phyloP scores from a whole-genome alignment of 1,140 invertebrate species.

The Teleopsis dalmanni region DNA sequence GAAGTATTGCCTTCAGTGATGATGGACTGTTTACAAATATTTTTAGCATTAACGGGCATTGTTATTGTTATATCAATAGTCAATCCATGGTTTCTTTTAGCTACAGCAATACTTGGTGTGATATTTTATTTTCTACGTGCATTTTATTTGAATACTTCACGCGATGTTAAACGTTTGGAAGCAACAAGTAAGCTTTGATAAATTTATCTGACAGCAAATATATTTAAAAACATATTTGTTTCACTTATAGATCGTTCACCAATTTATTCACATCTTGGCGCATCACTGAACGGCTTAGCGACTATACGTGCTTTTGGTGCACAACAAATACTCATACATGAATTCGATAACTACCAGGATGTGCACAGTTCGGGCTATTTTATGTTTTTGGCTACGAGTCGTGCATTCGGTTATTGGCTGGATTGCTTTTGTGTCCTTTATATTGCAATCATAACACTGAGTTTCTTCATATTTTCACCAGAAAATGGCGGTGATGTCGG shows the following conservation, averaged over 20 bases:
- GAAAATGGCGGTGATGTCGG: slow-evolving; percentile 67
- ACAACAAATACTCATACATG: slow-evolving; percentile 66
- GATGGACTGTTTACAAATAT: slow-evolving; percentile 68
- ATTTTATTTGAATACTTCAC: slow-evolving; percentile 73
- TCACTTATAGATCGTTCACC: slow-evolving; percentile 61
- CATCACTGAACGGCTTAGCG: slow-evolving; percentile 78
- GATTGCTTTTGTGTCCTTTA: slow-evolving; percentile 69
- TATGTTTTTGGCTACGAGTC: slow-evolving; percentile 55
- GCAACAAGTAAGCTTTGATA: slow-evolving; percentile 70
- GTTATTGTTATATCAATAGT: slow-evolving; percentile 65
- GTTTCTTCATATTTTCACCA: slow-evolving; percentile 57
- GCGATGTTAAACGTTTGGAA: slow-evolving; percentile 82
- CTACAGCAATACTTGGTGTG: slow-evolving; percentile 58
- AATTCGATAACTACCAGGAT: slow-evolving; percentile 75
- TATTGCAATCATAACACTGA: slow-evolving; percentile 59
- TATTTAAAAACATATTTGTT: not conserved
- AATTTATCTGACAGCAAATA: no score
- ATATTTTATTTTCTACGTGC: slow-evolving; percentile 66
- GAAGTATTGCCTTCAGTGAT: slow-evolving; percentile 70
- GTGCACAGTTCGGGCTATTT: slow-evolving; percentile 59
- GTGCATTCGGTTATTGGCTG: slow-evolving; percentile 68
- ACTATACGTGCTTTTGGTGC: slow-evolving; percentile 82
- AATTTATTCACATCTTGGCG: slow-evolving; percentile 80
- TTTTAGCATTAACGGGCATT: slow-evolving; percentile 64
- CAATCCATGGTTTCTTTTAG: slow-evolving; percentile 67